These are phyloP conservation scores for Lepeophtheirus nordmannii DNA, from an alignment of 2,888 invertebrate genomes.

Conservation along the genomic window DNA sequence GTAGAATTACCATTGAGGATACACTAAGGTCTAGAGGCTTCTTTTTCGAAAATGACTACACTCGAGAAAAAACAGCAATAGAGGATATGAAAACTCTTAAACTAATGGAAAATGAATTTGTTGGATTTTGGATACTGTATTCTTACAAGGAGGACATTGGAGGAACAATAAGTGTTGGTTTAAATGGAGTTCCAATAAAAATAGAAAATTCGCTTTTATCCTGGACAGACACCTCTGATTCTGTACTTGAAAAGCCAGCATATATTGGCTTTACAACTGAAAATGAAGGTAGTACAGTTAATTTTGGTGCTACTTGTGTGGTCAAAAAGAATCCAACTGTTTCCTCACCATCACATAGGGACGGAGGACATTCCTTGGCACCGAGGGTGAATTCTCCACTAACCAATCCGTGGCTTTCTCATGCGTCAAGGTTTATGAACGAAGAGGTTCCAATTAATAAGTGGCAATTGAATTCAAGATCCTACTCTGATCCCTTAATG, in stretches of 20 bases:
- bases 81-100: constrained; percentile 17
- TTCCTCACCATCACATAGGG: neutral
- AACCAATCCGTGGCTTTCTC: neutral
- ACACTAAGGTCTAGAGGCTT: constrained; percentile 2
- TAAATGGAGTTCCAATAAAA: constrained; percentile 3
- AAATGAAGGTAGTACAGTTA: neutral
- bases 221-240: neutral
- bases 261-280: neutral
- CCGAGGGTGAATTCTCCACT: neutral
- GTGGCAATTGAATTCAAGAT: neutral
- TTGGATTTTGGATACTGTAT: constrained; percentile 23
- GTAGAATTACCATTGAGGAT: constrained; percentile 10
- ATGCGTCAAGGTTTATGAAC: neutral
- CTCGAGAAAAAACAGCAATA: neutral
- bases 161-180: constrained; percentile 8
- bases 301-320: neutral
- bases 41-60: constrained; percentile 19
- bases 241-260: neutral
- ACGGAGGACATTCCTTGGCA: too few relatives aligned
- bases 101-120: constrained; percentile 17
- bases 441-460: neutral
- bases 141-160: constrained; percentile 8
- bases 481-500: neutral
- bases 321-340: neutral
- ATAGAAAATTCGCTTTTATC: neutral